Evolutionary conservation across 1,140 invertebrate species (phyloP), one percentile per base, ranked within the genome.

Genomic region (Philotrypesis tridentata): DNA sequence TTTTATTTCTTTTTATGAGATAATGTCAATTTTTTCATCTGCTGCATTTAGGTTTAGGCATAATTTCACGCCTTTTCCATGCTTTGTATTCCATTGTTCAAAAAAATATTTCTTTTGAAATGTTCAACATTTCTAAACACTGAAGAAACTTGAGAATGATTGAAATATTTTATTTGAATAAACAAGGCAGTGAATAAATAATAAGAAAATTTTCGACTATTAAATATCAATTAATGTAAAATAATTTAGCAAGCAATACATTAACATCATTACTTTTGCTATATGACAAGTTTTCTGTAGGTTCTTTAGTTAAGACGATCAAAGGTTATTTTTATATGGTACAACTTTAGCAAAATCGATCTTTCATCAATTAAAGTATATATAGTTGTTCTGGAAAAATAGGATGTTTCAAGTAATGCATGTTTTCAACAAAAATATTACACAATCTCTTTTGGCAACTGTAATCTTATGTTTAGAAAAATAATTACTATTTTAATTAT

Each of bases 401-500:
- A 43, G 55, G 55, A 74, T 74, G 67, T 80, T 74, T 74, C 6
- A 80, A 67, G 6, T 60, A 81, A 68, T 75, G 70, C 33, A 73
- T 81, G 29, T 67, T 81, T 40, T 63, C 33, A 40, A 72, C 0
- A 73, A 61, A 63, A 71, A 63, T 72, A 40, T 82, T 33, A 71
- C 12, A 31, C 25, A 21, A 63, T 65, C 73, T 68, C 1, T 65
- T 80, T 80, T 80, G 77, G 67, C 40, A 27, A 70, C 48, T 55
- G 21, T 60, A 74, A 80, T 80, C 79, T 63, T n/a, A 70, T 80
- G 37, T 73, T 48, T 67, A 60, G 61, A 68, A 81, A 82, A 70
- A 23, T 68, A 82, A 76, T 71, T 70, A 61, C 67, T 61, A 43
- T 61, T 65, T 65, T 65, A 37, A 77, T 77, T 61, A 75, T 70